These are phyloP conservation scores for Palythoa grandis DNA, from an alignment of 92 coral and sea anemone genomes.

Conservation along the genomic window DNA sequence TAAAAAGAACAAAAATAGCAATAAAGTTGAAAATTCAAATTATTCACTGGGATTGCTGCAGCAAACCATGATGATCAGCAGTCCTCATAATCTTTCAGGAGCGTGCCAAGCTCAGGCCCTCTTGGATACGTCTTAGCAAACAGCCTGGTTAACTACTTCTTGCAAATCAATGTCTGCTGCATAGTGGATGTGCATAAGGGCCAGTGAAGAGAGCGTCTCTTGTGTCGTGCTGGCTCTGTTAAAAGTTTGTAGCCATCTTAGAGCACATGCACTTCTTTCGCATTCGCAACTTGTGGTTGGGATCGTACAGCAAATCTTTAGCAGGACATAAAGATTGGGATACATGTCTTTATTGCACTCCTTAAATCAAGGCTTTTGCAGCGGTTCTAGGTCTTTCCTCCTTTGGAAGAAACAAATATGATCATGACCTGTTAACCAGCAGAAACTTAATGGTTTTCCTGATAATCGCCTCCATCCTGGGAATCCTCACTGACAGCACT, in stretches of 20 bases:
- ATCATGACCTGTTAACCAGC: background rate
- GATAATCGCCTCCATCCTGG: constrained; percentile 12
- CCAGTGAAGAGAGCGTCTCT: constrained; percentile 7
- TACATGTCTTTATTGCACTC: constrained; percentile 42
- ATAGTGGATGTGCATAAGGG: constrained; percentile 18
- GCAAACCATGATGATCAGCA: too few relatives aligned
- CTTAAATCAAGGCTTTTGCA: constrained; percentile 44
- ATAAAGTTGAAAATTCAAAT: background rate
- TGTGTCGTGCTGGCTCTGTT: constrained; percentile 36
- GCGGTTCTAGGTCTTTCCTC: constrained; percentile 41
- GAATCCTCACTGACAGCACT: background rate
- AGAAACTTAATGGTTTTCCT: constrained; percentile 8
- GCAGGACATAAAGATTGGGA: constrained; percentile 43
- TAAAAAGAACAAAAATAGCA: background rate
- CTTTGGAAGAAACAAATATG: constrained; percentile 12
- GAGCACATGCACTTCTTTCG: too few relatives aligned
- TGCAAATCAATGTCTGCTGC: constrained; percentile 25
- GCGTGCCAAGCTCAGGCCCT: background rate
- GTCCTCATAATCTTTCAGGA: background rate
- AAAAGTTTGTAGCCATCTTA: constrained; percentile 36
- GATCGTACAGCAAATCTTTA: constrained; percentile 36
- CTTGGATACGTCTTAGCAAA: constrained; percentile 25
- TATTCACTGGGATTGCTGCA: background rate
- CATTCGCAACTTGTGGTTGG: constrained; percentile 23
- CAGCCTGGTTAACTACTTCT: constrained; percentile 1